Percentiles rank a stretch among this genome's conserved stretches.
These are phyloP conservation scores for Cardinalis cardinalis DNA, from an alignment of 2,113 vertebrate genomes.

Conservation along the genomic window DNA sequence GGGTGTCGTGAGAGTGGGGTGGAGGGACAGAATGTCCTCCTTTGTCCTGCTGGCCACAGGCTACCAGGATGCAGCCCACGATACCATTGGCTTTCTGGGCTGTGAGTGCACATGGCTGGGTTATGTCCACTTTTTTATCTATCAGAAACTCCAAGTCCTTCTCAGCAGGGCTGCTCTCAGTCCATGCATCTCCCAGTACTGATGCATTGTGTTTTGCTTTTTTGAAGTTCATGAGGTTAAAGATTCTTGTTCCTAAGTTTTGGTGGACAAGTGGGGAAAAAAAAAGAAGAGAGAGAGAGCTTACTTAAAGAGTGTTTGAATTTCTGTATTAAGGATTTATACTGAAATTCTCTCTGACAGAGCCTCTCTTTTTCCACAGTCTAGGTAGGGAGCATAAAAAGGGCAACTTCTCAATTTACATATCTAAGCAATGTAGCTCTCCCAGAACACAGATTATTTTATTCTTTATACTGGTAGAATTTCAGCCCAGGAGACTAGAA, in stretches of 20 bases:
- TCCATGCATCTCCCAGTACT: not conserved
- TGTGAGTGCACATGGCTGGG: fast-evolving
- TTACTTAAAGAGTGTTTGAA: not conserved
- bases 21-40: not conserved
- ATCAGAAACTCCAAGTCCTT: not conserved
- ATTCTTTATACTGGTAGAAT: not conserved
- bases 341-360: not conserved
- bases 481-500: not conserved
- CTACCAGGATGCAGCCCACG: not conserved
- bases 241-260: not conserved
- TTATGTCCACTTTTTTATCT: fast-evolving
- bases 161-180: not conserved
- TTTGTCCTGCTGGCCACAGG: fast-evolving
- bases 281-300: fast-evolving
- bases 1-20: fast-evolving
- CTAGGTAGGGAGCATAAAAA: not conserved
- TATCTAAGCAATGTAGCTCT: not conserved
- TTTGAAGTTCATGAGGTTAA: not conserved
- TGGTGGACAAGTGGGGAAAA: not conserved
- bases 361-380: not conserved
- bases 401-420: not conserved
- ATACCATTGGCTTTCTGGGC: fast-evolving
- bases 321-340: not conserved
- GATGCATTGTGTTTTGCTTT: not conserved
- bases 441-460: not conserved